Evolutionary conservation across 1,140 invertebrate genomes (phyloP), one percentile per base, ranked within the genome.

Genomic region (Ericerus pela): DNA sequence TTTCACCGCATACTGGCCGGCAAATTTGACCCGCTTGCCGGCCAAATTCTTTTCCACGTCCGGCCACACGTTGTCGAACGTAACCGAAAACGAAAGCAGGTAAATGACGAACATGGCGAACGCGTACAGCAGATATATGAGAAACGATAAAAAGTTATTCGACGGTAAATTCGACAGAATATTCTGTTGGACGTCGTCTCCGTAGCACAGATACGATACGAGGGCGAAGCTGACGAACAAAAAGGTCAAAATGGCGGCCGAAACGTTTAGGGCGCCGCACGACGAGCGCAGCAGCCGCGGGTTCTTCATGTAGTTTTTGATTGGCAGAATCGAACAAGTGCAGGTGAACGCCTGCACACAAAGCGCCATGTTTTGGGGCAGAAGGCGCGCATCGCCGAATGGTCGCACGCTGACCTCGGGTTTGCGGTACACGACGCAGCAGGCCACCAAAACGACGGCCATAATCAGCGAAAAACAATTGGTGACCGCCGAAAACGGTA

Each of bases 401-500:
- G n/a, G n/a, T n/a, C n/a, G n/a, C n/a, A n/a, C n/a, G n/a, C n/a
- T n/a, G n/a, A n/a, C n/a, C n/a, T n/a, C n/a, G n/a, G n/a, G n/a
- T n/a, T n/a, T n/a, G n/a, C n/a, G n/a, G n/a, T n/a, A n/a, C n/a
- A n/a, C n/a, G n/a, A n/a, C n/a, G n/a, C n/a, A n/a, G n/a, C n/a
- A n/a, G n/a, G n/a, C n/a, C n/a, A n/a, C n/a, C n/a, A n/a, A n/a
- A n/a, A n/a, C n/a, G n/a, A n/a, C n/a, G n/a, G n/a, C n/a, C n/a
- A n/a, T n/a, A n/a, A n/a, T n/a, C n/a, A n/a, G n/a, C n/a, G n/a
- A n/a, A n/a, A n/a, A n/a, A n/a, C n/a, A n/a, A n/a, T n/a, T 88
- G 10, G 85, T 86, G 5, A 85, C 64, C 2, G 77, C 74, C 1
- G 84, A 85, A 64, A 86, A 81, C 0, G 82, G 79, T 1, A 84